These are phyloP conservation scores for Seira sanloemensis DNA, from an alignment of 2,888 invertebrate species.

Conservation along the genomic window DNA sequence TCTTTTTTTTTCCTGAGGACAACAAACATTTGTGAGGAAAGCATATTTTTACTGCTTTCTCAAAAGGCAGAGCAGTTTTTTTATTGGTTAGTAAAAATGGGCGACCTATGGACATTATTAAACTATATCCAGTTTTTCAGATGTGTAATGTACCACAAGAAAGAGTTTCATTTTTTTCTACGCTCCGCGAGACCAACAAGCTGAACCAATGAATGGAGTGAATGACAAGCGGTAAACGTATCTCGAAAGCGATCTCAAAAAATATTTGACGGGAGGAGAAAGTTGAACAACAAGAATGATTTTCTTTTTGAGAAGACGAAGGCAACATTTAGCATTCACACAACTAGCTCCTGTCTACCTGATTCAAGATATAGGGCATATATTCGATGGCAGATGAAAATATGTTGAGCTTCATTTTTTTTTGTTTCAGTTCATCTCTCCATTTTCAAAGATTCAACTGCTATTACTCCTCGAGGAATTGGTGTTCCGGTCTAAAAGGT, in stretches of 20 bases:
- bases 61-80: background rate
- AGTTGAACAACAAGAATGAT: constrained; percentile 8
- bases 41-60: constrained; percentile 35
- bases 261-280: background rate
- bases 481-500: constrained; percentile 63
- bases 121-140: background rate
- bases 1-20: background rate
- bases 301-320: background rate
- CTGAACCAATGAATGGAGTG: background rate
- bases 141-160: background rate
- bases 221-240: background rate
- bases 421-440: background rate
- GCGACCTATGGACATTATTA: background rate
- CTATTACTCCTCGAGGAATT: constrained; percentile 23
- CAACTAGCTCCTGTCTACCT: background rate
- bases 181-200: background rate
- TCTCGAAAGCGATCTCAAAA: background rate
- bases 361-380: background rate
- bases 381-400: background rate
- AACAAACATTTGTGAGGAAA: background rate
- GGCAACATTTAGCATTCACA: constrained; percentile 36
- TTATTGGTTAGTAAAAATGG: too few relatives aligned
- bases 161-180: background rate
- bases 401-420: constrained; percentile 9
- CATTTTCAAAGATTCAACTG: background rate